These are phyloP conservation scores for Lerista edwardsae DNA, from an alignment of 2,797 vertebrate species.

Conservation along the genomic window DNA sequence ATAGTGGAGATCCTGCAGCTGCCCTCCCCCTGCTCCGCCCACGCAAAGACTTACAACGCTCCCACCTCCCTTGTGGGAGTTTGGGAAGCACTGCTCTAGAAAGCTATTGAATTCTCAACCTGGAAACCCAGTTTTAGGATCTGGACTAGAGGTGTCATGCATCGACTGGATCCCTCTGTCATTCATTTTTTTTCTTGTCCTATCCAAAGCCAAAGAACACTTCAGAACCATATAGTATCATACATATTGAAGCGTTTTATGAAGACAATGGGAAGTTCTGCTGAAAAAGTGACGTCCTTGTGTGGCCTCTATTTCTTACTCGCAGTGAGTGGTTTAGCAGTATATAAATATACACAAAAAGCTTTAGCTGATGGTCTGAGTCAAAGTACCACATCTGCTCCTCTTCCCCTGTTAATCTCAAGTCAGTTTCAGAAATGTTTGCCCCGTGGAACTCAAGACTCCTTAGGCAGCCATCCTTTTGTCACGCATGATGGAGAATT, in stretches of 20 bases:
- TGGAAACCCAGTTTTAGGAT: not conserved
- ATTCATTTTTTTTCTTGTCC: not conserved
- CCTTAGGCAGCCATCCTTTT: no score
- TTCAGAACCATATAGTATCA: slow-evolving; percentile 4
- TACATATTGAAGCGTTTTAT: slow-evolving; percentile 16
- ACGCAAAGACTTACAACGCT: no score
- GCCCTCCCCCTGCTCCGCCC: no score
- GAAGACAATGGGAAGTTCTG: slow-evolving; percentile 8
- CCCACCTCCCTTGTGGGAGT: no score
- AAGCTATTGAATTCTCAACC: not conserved
- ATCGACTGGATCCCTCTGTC: not conserved
- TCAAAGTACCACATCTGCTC: not conserved
- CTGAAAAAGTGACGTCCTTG: slow-evolving; percentile 16
- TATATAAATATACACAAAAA: not conserved
- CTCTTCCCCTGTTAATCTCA: not conserved
- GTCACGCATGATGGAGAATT: no score
- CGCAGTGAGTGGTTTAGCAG: not conserved
- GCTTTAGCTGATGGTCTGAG: not conserved
- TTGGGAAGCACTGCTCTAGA: no score
- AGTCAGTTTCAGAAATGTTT: not conserved
- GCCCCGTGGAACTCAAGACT: not conserved
- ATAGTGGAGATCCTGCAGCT: no score
- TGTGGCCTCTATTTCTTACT: not conserved
- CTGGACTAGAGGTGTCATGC: not conserved
- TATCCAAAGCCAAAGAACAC: not conserved